These are phyloP conservation scores for Miltochrista miniata DNA, from an alignment of 2,888 invertebrate genomes.

Conservation along the genomic window DNA sequence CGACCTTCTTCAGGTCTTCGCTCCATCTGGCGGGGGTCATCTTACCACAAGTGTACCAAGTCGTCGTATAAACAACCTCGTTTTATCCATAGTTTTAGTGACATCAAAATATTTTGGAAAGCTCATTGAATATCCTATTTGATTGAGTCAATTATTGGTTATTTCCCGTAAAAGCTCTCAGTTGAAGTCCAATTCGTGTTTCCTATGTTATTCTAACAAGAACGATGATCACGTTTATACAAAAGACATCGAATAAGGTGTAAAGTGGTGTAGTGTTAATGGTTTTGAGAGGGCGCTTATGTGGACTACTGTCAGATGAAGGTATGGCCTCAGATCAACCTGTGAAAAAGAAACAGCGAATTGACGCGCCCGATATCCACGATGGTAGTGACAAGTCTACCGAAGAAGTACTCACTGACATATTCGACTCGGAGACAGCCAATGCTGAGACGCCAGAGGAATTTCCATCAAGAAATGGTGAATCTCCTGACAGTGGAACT, in stretches of 20 bases:
- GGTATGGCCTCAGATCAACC: conserved; percentile 92
- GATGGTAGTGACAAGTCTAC: conserved; percentile 79
- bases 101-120: conserved; percentile 85
- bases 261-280: conserved; percentile 63
- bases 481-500: conserved; percentile 78
- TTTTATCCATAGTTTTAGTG: conserved; percentile 79
- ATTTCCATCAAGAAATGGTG: conserved; percentile 68
- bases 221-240: conserved; percentile 48
- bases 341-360: conserved; percentile 92
- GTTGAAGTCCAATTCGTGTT: conserved; percentile 19
- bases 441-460: conserved; percentile 72
- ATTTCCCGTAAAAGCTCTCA: conserved; percentile 31
- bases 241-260: conserved; percentile 35
- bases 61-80: conserved; percentile 69
- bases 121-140: conserved; percentile 59
- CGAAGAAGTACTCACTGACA: conserved; percentile 74
- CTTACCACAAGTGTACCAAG: no score
- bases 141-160: conserved; percentile 31
- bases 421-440: conserved; percentile 69
- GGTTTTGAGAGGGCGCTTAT: conserved; percentile 86
- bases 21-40: no score
- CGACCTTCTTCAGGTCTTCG: no score
- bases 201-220: conserved; percentile 30
- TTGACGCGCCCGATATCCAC: conserved; percentile 85
- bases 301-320: conserved; percentile 80